These are phyloP conservation scores for Hepsetus odoe DNA, from an alignment of 2,113 vertebrate genomes.

Conservation along the genomic window DNA sequence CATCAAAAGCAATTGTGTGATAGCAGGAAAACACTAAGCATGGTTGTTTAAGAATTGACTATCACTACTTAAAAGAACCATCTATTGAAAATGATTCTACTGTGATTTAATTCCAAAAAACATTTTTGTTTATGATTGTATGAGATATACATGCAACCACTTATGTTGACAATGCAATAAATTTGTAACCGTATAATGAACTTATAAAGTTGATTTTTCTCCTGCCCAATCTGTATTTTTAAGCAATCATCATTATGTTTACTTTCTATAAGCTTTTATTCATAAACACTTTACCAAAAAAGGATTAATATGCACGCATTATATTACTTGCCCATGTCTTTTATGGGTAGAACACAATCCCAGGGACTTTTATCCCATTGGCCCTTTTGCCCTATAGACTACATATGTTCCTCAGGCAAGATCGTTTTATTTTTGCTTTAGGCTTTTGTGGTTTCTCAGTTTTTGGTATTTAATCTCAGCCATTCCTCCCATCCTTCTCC, in stretches of 20 bases:
- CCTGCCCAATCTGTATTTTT: no score
- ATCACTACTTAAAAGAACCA: no score
- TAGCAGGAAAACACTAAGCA: no score
- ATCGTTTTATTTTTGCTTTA: slow-evolving; percentile 50
- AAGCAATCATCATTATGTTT: neutral
- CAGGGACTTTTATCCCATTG: neutral
- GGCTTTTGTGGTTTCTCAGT: slow-evolving; percentile 57
- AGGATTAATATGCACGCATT: slow-evolving; percentile 20
- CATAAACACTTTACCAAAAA: neutral
- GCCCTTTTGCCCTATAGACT: slow-evolving; percentile 58
- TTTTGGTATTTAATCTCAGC: slow-evolving; percentile 60
- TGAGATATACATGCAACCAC: no score
- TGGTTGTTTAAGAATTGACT: no score
- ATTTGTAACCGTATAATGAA: no score
- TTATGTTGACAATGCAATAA: no score
- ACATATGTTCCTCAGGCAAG: slow-evolving; percentile 60
- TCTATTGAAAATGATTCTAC: no score
- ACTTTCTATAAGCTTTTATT: neutral
- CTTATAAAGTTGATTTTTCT: no score
- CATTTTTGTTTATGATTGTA: no score
- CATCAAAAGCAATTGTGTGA: no score
- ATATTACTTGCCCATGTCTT: slow-evolving; percentile 25
- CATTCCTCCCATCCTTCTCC: slow-evolving; percentile 17
- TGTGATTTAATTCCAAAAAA: no score
- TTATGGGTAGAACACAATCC: neutral